A percentile compares a stretch with the other conserved stretches of the same genome.
Conservation (phyloP, 2,113 vertebrate species). For the Leuciscus idus region DNA sequence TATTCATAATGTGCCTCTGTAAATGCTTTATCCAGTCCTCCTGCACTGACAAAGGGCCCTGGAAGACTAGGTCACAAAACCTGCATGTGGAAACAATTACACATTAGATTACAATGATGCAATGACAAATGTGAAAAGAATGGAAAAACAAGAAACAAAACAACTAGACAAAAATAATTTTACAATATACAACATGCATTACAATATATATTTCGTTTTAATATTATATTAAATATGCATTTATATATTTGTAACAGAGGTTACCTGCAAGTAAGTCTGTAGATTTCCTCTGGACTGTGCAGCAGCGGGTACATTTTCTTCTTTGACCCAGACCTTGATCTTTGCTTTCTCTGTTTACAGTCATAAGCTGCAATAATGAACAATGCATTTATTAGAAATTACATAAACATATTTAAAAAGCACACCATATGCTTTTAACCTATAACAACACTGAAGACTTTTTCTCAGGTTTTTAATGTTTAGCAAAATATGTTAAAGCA, state of each 20-base stretch:
- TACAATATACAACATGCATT: neutral
- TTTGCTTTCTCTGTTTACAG: conserved; percentile 94
- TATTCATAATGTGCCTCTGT: conserved; percentile 98
- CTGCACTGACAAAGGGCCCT: conserved; percentile 97
- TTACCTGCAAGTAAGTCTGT: conserved; percentile 98
- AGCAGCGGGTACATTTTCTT: conserved; percentile 91
- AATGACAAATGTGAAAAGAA: neutral
- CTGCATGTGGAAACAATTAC: conserved; percentile 66
- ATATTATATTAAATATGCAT: neutral
- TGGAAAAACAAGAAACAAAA: neutral
- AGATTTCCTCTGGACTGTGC: conserved; percentile 96
- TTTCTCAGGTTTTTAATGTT: neutral
- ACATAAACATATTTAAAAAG: neutral
- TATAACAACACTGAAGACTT: neutral
- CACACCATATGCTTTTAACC: neutral
- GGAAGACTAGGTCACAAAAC: conserved; percentile 99
- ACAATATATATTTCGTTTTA: neutral
- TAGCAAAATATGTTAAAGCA: neutral
- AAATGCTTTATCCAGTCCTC: conserved; percentile 99
- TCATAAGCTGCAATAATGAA: conserved; percentile 85
- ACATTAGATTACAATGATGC: neutral
- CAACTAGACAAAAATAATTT: neutral
- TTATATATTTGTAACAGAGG: neutral
- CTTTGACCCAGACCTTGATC: conserved; percentile 95
- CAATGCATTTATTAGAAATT: neutral